A percentile compares a stretch with the other conserved stretches of the same genome.
phyloP scores from a whole-genome alignment of 2,797 vertebrate genomes.

The Spinus olivaceus region DNA sequence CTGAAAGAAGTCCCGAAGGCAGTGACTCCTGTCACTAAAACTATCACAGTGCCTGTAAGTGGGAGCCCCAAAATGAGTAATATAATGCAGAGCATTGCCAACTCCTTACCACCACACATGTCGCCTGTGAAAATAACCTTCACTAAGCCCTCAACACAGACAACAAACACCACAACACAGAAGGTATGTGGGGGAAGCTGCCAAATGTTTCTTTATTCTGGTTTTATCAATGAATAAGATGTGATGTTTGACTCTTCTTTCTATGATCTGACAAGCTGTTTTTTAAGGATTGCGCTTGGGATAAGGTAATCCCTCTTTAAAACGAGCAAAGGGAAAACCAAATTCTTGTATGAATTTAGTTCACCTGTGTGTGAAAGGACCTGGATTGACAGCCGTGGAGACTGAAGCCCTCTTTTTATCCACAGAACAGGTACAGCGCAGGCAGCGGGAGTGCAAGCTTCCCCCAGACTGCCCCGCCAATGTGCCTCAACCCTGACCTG shows the following conservation, averaged over 20 bases:
- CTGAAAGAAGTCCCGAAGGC: constrained; percentile 93
- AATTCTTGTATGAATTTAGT: constrained; percentile 61
- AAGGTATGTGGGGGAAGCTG: constrained; percentile 81
- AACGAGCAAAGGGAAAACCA: constrained; percentile 1
- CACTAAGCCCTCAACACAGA: constrained; percentile 95
- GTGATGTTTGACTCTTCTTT: constrained; percentile 41
- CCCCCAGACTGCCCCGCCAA: constrained; percentile 67
- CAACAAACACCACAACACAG: constrained; percentile 92
- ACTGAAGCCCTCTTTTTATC: constrained; percentile 73
- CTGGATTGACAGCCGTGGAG: constrained; percentile 68
- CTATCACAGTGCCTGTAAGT: constrained; percentile 88
- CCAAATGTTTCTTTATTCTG: constrained; percentile 18
- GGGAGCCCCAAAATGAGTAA: constrained; percentile 98
- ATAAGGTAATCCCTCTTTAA: constrained; percentile 48
- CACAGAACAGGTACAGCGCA: constrained; percentile 72
- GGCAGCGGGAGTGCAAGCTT: constrained; percentile 69
- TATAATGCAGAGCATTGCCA: constrained; percentile 99
- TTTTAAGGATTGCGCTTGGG: constrained; percentile 31
- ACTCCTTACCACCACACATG: constrained; percentile 96
- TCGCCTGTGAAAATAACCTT: constrained; percentile 99
- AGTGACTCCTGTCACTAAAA: constrained; percentile 86
- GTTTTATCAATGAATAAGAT: constrained; percentile 30
- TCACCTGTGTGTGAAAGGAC: constrained; percentile 68
- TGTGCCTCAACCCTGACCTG: constrained; percentile 72
- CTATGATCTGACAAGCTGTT: constrained; percentile 22